A percentile compares a stretch with the other conserved stretches of the same genome.
Evolutionary conservation across 1,140 invertebrate genomes (phyloP).

Genomic region (Pachypeltis micranthus): DNA sequence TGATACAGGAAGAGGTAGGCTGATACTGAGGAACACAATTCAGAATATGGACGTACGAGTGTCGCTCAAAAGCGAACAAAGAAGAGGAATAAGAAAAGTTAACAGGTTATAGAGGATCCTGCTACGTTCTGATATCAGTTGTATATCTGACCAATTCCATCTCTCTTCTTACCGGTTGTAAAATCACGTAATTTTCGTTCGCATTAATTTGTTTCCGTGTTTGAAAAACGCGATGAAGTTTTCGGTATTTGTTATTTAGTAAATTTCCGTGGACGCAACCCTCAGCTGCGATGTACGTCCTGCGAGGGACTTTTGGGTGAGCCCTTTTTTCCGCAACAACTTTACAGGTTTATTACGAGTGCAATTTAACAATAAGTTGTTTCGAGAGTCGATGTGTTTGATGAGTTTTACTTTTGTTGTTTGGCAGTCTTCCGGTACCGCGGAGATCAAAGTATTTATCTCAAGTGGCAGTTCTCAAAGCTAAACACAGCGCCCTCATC

Average conservation of each 20-base stretch:
- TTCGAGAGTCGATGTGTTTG: too few relatives aligned
- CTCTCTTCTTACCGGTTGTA: too few relatives aligned
- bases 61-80: too few relatives aligned
- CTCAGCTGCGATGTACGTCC: not conserved
- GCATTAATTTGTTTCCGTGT: too few relatives aligned
- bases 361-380: not conserved
- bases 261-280: not conserved
- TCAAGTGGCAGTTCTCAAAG: not conserved
- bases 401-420: not conserved
- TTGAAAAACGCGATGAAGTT: not conserved
- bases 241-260: not conserved
- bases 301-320: not conserved
- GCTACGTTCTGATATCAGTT: too few relatives aligned
- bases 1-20: too few relatives aligned
- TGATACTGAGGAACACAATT: too few relatives aligned
- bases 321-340: not conserved
- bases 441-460: not conserved
- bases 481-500: not conserved
- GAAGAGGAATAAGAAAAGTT: too few relatives aligned
- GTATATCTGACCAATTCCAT: too few relatives aligned
- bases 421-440: not conserved
- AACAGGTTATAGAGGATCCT: too few relatives aligned
- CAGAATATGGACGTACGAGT: too few relatives aligned
- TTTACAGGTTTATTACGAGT: not conserved
- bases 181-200: too few relatives aligned